Percentiles rank a stretch among this genome's conserved stretches.
phyloP scores from a whole-genome alignment of 2,888 invertebrate species.

The Sarcophaga subvicina region DNA sequence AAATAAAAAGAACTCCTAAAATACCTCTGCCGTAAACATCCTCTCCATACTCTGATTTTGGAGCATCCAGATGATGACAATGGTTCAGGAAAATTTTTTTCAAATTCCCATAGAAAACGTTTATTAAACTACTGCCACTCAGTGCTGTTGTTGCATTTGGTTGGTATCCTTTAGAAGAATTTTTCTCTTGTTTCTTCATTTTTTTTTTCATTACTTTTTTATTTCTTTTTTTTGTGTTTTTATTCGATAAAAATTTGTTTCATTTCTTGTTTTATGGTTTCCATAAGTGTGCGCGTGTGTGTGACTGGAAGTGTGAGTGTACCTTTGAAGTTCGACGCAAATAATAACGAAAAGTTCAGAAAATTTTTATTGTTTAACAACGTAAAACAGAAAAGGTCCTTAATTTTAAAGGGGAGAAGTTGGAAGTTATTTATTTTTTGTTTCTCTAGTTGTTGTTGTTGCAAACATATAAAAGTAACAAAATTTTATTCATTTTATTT shows the following conservation, averaged over 20 bases:
- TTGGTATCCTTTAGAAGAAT: neutral
- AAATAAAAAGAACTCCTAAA: neutral
- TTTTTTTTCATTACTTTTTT: neutral
- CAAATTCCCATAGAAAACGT: neutral
- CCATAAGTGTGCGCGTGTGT: neutral
- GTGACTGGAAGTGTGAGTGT: neutral
- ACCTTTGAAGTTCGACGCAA: slow-evolving; percentile 50
- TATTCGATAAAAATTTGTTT: slow-evolving; percentile 59
- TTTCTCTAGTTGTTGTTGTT: neutral
- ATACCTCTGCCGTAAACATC: neutral
- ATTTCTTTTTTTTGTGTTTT: slow-evolving; percentile 1
- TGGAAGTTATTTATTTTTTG: neutral
- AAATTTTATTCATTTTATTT: slow-evolving; percentile 28
- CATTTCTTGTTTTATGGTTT: slow-evolving; percentile 53
- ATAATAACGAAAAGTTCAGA: slow-evolving; percentile 23
- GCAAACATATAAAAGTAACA: slow-evolving; percentile 15
- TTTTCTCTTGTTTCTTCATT: neutral
- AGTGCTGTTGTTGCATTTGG: slow-evolving; percentile 2
- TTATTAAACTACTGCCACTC: neutral
- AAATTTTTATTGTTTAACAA: slow-evolving; percentile 42
- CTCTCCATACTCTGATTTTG: neutral
- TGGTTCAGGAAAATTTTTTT: neutral
- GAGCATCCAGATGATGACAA: neutral
- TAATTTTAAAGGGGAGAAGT: neutral
- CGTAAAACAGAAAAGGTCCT: slow-evolving; percentile 20